phyloP scores from a whole-genome alignment of 2,113 vertebrate genomes.

The Empidonax alnorum region DNA sequence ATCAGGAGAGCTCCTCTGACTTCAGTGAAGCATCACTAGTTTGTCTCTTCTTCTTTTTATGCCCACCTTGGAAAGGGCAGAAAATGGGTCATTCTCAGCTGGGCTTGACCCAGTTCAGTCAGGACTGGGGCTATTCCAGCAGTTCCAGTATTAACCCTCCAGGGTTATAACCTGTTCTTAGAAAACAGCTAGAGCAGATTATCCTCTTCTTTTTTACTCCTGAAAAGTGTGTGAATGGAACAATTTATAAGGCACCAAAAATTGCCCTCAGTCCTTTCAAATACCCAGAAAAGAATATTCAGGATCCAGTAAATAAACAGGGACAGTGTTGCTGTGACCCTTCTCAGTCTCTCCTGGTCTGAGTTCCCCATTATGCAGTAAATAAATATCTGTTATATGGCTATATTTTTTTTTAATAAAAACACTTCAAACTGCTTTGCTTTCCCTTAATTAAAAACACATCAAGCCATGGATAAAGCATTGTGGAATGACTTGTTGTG shows the following conservation, averaged over 20 bases:
- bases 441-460: slow-evolving; percentile 74
- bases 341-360: not conserved
- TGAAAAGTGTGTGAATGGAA: not conserved
- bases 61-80: not conserved
- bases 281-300: not conserved
- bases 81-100: not conserved
- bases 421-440: slow-evolving; percentile 46
- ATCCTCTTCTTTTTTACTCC: not conserved
- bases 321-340: not conserved
- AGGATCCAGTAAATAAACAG: not conserved
- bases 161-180: not conserved
- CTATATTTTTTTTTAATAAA: slow-evolving; percentile 12
- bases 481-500: slow-evolving; percentile 41
- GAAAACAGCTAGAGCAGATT: not conserved
- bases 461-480: slow-evolving; percentile 66
- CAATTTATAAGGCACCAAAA: not conserved
- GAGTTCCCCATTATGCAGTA: slow-evolving; percentile 14
- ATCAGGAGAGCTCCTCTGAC: not conserved
- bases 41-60: not conserved
- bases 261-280: not conserved
- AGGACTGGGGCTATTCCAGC: not conserved
- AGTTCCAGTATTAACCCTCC: not conserved
- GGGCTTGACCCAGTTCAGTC: not conserved
- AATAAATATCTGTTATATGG: slow-evolving; percentile 49
- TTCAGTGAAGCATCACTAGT: not conserved